Conservation (phyloP, 1,140 invertebrate species). For the Telenomus remus region DNA sequence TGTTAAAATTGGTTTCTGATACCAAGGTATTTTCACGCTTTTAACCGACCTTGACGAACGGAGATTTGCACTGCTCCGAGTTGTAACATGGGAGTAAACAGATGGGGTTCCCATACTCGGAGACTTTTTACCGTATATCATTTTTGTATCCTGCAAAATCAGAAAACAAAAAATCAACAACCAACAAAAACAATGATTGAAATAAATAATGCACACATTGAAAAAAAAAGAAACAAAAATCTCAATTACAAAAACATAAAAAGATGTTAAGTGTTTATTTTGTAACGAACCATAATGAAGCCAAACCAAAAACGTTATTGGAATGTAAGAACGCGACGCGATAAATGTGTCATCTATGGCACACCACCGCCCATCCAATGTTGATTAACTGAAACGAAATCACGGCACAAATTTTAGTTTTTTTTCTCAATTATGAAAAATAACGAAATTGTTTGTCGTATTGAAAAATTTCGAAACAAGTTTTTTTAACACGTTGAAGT, state of each 20-base stretch:
- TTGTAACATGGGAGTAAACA: constrained; percentile 88
- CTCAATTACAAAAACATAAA: too few species aligned
- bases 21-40: constrained; percentile 88
- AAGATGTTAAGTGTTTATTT: too few species aligned
- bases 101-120: constrained; percentile 88
- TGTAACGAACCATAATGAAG: too few species aligned
- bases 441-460: too few species aligned
- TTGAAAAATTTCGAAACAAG: too few species aligned
- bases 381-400: constrained; percentile 18
- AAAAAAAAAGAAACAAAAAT: too few species aligned
- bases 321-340: background rate
- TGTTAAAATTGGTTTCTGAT: constrained; percentile 85
- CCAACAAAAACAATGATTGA: too few species aligned
- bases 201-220: too few species aligned
- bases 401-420: background rate
- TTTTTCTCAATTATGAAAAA: too few species aligned
- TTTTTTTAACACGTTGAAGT: too few species aligned
- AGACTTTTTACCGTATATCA: constrained; percentile 81
- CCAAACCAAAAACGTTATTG: background rate
- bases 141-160: constrained; percentile 58
- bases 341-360: constrained; percentile 31
- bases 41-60: constrained; percentile 85
- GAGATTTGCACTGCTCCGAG: constrained; percentile 85
- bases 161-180: constrained; percentile 13
- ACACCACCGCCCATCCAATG: constrained; percentile 36